Conservation (phyloP, 2,113 vertebrate species). For the Otis tarda region DNA sequence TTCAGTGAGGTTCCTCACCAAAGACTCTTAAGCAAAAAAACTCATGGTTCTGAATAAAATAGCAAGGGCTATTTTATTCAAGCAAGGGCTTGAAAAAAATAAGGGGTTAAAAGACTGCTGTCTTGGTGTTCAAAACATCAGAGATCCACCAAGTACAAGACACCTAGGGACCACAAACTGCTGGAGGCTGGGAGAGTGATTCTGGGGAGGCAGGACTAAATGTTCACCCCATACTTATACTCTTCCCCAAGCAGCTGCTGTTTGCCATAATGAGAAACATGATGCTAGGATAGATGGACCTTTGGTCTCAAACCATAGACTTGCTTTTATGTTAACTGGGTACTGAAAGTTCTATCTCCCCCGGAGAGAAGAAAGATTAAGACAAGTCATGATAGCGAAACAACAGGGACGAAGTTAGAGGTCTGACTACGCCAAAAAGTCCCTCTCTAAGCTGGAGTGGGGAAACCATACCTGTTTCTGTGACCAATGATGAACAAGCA, state of each 20-base stretch:
- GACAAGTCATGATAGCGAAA: background rate
- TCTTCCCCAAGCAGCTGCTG: background rate
- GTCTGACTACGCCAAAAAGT: background rate
- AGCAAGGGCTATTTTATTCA: too few relatives aligned
- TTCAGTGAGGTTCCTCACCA: background rate
- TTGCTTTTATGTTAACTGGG: background rate
- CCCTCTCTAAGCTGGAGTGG: accelerated
- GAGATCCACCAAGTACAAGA: background rate
- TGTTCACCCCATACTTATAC: accelerated
- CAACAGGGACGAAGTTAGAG: background rate
- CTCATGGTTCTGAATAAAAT: background rate
- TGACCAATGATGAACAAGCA: background rate
- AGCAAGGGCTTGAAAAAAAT: background rate
- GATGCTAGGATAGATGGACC: background rate
- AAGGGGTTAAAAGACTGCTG: background rate
- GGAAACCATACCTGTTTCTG: background rate
- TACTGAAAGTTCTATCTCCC: background rate
- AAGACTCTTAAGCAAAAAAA: background rate
- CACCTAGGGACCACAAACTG: background rate
- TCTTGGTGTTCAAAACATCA: background rate
- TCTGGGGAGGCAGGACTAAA: background rate
- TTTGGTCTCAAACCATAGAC: background rate
- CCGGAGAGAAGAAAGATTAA: background rate
- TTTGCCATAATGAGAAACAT: background rate
- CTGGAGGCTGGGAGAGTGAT: background rate